Base-by-base conservation (phyloP, 2,113 vertebrate species). In the Melanerpes formicivorus region DNA sequence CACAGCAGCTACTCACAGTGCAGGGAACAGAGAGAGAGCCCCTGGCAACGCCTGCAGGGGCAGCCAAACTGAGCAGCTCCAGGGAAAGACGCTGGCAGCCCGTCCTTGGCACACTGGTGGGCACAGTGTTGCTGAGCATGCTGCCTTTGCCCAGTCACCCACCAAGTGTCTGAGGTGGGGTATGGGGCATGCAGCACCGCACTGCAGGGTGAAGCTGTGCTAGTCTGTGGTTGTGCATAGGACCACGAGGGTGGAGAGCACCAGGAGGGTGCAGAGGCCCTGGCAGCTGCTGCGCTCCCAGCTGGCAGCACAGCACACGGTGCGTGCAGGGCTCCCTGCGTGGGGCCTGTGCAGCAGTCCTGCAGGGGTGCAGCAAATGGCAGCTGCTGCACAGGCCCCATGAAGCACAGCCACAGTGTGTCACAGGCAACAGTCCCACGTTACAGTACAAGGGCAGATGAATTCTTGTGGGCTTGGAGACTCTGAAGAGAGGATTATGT, bases 141-240 rank as follows among this genome's bases (percentile, higher is more conserved):
- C 1, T 55, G 22, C 11, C 56, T 34, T 26, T 27, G 18, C 34
- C 0, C 0, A 34, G 32, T 22, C 1, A 0, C 6, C 32, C 2
- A 1, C 25, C 34, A 6, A 0, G 6, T 30, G 46, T 48, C 34
- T 6, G 6, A 21, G 7, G 40, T 30, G 52, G 25, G 3, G 10
- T 58, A 16, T 2, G 32, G 32, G 40, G 58, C 17, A 23, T 32
- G 58, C 14, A 67, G 64, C 42, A 59, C 29, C 67, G 29, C 14
- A 79, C 21, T 1, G 18, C 2, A 69, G 44, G 6, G 58, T 7
- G 16, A 82, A 11, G 17, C 44, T 74, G 12, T 9, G 18, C 19
- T 21, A 42, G 14, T 15, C 25, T 22, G 14, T 27, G 22, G 22
- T 11, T 52, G 19, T 13, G 30, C 32, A 70, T 32, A 74, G 76